Percentiles rank a stretch among this genome's conserved stretches.
These are phyloP conservation scores for Pseudomyrmex concolor DNA, from an alignment of 1,140 invertebrate species.

Conservation along the genomic window DNA sequence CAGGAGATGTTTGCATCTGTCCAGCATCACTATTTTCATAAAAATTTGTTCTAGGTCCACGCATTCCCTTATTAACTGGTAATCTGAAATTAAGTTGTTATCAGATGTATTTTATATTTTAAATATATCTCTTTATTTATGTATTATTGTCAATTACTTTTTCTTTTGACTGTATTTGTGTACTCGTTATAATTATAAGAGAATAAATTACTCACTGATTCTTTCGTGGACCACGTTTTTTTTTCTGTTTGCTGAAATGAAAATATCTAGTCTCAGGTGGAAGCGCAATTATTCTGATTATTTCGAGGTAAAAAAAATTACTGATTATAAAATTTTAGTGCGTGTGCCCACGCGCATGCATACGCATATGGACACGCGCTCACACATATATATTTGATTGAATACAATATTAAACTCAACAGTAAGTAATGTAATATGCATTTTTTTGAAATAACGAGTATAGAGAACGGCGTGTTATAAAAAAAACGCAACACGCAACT, in stretches of 20 bases:
- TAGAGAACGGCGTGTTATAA: constrained; percentile 79
- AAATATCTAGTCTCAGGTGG: constrained; percentile 70
- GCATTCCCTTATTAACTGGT: constrained; percentile 75
- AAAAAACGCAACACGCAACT: constrained; percentile 46
- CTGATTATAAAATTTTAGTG: constrained; percentile 1
- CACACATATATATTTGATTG: background rate
- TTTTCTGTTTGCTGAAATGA: constrained; percentile 83
- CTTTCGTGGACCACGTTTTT: constrained; percentile 81
- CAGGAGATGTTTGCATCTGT: constrained; percentile 75
- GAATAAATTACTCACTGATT: constrained; percentile 79
- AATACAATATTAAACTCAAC: too few species aligned
- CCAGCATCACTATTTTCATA: constrained; percentile 78
- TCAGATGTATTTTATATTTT: background rate
- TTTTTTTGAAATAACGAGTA: constrained; percentile 65
- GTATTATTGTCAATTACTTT: background rate
- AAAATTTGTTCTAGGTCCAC: constrained; percentile 71
- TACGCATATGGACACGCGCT: background rate
- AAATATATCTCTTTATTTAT: background rate
- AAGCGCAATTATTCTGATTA: constrained; percentile 62
- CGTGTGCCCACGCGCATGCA: background rate
- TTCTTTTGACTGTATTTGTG: background rate
- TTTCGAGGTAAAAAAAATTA: constrained; percentile 67
- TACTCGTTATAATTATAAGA: constrained; percentile 9
- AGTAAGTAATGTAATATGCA: constrained; percentile 17
- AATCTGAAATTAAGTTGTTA: constrained; percentile 72